Evolutionary conservation across 1,140 invertebrate genomes (phyloP), one percentile per base, ranked within the genome.

Genomic region (Euborellia annulipes): DNA sequence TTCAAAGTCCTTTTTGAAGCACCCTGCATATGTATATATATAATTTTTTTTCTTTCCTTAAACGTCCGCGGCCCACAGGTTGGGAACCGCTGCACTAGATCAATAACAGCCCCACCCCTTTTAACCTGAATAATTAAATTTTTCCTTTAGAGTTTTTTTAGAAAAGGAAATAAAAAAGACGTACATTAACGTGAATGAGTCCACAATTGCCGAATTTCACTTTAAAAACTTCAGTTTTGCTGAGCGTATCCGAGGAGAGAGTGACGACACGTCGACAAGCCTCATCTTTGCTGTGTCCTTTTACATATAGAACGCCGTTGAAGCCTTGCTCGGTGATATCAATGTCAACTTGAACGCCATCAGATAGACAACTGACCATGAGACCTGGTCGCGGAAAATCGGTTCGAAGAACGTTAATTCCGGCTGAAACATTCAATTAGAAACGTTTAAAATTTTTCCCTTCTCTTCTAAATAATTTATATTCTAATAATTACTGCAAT

Each of bases 261-360:
- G 79, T 80, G 4, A 92, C 76, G 1, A 88, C 74, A 37, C 79
- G 69, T 51, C 88, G 70, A 62, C 90, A 94, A 38, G 87, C 71
- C 58, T 88, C 84, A 54, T 93, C 85, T 60, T 92, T 92, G 57
- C 86, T 91, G 59, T 91, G 85, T 8, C 89, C 87, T 67, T 93
- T 93, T 0, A 94, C 90, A 54, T 94, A 94, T 0, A 94, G 65
- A 1, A 94, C 79, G 3, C 90, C 90, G 53, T 91, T 87, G 59
- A 92, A 93, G 37, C 81, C 83, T 52, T 79, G 67, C 59, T 79
- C 70, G 47, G 72, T 74, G 30, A 90, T 78, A 53, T 82, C 76
- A 40, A 92, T 80, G 55, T 83, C 77, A 1, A 93, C 86, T 57
- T 87, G 82, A 0, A 94, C 84, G 21, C 89, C 89, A 62, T 94